Base-by-base conservation (phyloP, 2,888 invertebrate species). In the Girardia tigrina region DNA sequence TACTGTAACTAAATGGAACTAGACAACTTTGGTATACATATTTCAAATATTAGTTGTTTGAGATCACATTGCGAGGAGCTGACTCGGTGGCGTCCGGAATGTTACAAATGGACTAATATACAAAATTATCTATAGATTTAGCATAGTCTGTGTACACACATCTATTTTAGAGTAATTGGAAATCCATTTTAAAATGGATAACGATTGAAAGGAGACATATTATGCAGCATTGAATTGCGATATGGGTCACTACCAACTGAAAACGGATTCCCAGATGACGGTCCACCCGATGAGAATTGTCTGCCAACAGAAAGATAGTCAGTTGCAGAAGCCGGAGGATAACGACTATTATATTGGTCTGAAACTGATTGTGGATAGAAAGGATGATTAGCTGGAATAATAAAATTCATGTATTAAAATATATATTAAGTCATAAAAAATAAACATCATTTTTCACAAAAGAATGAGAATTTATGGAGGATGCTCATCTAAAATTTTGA, bases 121-220 rank as follows among this genome's bases (percentile, higher is more conserved):
- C 56, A 56, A 56, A 56, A 56, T 6, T 16, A 56, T 56, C n/a
- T 56, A 23, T 56, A 12, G 56, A 56, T 56, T 56, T 16, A 56
- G 4, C 56, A 56, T 56, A 56, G 56, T 56, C 56, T 8, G n/a
- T 56, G 56, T 56, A 56, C 23, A 56, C 56, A 56, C n/a, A 56
- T 56, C 56, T 56, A 23, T 23, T 56, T 12, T n/a, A 23, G 56
- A 56, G 56, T 56, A 6, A 56, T 56, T 56, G 56, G n/a, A 23
- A 8, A 56, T 12, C 56, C 56, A 56, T 56, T 56, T 26, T 74
- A 74, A 69, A 74, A 74, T 14, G 74, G 74, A 36, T 74, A 74
- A 26, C 74, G 42, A 74, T 74, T 74, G 74, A 74, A 74, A 69
- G 74, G 74, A 56, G 56, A 56, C 74, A 74, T 74, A 28, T 74